phyloP scores from a whole-genome alignment of 2,888 invertebrate genomes.

The Tenthredo scrophulariae region DNA sequence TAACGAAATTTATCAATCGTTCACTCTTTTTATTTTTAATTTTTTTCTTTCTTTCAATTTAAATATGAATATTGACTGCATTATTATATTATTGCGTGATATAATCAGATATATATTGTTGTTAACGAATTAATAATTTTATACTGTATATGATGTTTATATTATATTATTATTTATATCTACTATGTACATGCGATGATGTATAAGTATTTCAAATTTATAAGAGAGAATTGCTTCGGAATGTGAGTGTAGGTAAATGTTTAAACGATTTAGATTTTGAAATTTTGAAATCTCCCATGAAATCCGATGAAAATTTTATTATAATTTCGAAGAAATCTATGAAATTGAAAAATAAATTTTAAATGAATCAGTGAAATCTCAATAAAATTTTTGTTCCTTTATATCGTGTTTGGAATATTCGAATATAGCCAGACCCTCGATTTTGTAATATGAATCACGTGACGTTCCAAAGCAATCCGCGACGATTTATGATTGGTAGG shows the following conservation, averaged over 20 bases:
- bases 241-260: background rate
- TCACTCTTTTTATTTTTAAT: background rate
- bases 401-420: background rate
- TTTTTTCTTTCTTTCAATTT: background rate
- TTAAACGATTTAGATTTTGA: background rate
- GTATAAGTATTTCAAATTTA: conserved; percentile 21
- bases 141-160: background rate
- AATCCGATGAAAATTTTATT: background rate
- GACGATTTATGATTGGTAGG: background rate
- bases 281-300: background rate
- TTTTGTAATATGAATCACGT: background rate
- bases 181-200: background rate
- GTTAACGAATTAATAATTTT: background rate
- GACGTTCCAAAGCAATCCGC: background rate
- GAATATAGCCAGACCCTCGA: background rate
- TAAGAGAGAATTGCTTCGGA: background rate
- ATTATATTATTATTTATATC: conserved; percentile 23
- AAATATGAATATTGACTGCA: conserved; percentile 2
- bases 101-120: background rate
- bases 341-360: background rate
- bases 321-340: background rate
- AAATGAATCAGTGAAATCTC: background rate
- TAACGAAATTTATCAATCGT: background rate
- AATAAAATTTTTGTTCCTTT: too few relatives aligned
- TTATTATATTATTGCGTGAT: background rate